Base-by-base conservation (phyloP, 2,113 vertebrate genomes). In the Addax nasomaculatus region DNA sequence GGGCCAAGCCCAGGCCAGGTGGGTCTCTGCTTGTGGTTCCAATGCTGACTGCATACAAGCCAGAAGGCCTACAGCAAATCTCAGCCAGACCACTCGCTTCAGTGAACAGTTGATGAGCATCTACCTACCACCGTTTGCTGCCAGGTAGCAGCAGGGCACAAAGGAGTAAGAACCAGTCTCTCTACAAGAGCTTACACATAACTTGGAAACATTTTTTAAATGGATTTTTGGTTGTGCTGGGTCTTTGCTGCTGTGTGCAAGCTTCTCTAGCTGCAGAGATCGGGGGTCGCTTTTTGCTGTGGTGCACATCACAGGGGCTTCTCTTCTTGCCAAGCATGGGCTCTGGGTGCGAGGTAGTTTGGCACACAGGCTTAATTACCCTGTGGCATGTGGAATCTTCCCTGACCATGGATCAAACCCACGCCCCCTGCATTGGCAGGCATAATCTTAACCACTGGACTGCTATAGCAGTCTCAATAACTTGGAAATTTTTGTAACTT, bases 21-120 rank as follows among this genome's bases (percentile, higher is more conserved):
- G 23, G 0, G 49, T 21, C 53, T 73, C 27, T 45, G 33, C 10
- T 15, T 0, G 0, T 3, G 60, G 33, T 57, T 14, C 33, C 29
- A 39, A 1, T 0, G 45, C 43, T n/a, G 36, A 33, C 21, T 64
- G 43, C 19, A 13, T 73, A 39, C 19, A 30, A 83, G 62, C 49
- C 73, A 78, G 73, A 60, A 73, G 36, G 33, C 51, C 51, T 47
- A 23, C 25, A n/a, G 36, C 16, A 30, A 39, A n/a, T 62, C 81
- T 93, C 89, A 5, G 13, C 8, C 49, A 0, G 8, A 39, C 7
- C 16, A 21, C 39, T 64, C 17, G 8, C 81, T 93, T 93, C 64
- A 23, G 33, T 10, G 29, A 88, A 7, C 5, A 17, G 47, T 60
- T 60, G 19, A 85, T 21, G 78, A 60, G 47, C 43, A 78, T 55